Conservation (phyloP, 1,140 invertebrate genomes). For the Drosophila arawakana region DNA sequence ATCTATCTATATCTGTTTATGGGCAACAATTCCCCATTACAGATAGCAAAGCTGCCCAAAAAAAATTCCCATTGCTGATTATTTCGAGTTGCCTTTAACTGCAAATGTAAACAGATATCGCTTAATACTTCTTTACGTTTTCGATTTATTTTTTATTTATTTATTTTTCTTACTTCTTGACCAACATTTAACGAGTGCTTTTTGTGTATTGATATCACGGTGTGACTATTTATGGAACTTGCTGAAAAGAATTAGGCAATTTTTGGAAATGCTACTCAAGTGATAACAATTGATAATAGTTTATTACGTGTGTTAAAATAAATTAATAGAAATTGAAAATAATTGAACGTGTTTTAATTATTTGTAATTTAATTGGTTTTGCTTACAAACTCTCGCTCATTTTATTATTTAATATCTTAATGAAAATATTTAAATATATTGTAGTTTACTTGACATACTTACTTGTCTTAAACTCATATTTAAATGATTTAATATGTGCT, state of each 20-base stretch:
- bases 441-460: no score
- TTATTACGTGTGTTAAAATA: background rate
- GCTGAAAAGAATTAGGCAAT: background rate
- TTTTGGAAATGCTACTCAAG: background rate
- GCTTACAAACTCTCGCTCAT: no score
- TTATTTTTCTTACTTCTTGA: conserved; percentile 1
- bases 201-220: conserved; percentile 2
- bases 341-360: background rate
- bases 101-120: conserved; percentile 21
- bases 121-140: background rate
- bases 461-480: no score
- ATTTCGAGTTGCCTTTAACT: conserved; percentile 12
- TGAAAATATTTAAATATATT: no score
- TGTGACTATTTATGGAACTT: background rate
- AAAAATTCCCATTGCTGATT: conserved; percentile 5
- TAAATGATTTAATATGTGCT: no score
- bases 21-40: background rate
- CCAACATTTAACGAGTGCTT: conserved; percentile 6
- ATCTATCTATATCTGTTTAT: background rate
- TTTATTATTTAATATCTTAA: no score
- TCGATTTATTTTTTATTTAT: no score
- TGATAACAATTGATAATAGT: background rate
- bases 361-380: background rate
- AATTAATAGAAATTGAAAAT: background rate
- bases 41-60: conserved; percentile 7